Evolutionary conservation across 30 jellyfish, hydroid and myxozoan genomes (phyloP), one percentile per base, ranked within the genome.

Genomic region (Pseudorhiza aurosa): DNA sequence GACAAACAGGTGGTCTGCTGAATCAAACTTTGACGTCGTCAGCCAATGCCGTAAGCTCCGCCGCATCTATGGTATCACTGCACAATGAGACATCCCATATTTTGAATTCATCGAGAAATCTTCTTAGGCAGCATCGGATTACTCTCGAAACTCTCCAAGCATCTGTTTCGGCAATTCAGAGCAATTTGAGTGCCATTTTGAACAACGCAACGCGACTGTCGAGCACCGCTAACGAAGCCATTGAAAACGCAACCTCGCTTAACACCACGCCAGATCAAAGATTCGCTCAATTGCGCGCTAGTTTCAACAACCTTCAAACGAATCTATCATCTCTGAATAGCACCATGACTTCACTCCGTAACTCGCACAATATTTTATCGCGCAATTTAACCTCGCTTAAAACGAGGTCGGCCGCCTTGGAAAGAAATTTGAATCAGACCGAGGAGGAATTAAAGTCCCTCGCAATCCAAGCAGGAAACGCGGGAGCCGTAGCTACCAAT

Each of bases 111-210:
- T 77, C 90, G 8, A 27, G 18, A 47, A 11, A 29, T 24, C 42
- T 28, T 8, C 77, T 77, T n/a, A 73, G 50, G 42, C 90, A 77
- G 14, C 90, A 57, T 26, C 57, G 75, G 45, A 63, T 12, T 18
- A 18, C 74, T 1, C 65, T 67, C 1, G 58, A 17, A 29, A 57
- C 49, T 18, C 71, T 68, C 30, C 51, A 57, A 56, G 39, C 69
- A 19, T 26, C 55, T 8, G 19, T 67, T 22, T 22, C 21, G 19
- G 3, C n/a, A 0, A 59, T 81, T 71, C 79, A 35, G 37, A 36
- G 67, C 68, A 81, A 56, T 35, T 49, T 68, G 26, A 37, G 40
- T 25, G 49, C 25, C 9, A 58, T 81, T 11, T n/a, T 51, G 57
- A 67, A 36, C 26, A 81, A 67, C 31, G 31, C 67, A 24, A 44